phyloP scores from a whole-genome alignment of 2,113 vertebrate genomes.

The Apistogramma diplotaenia region DNA sequence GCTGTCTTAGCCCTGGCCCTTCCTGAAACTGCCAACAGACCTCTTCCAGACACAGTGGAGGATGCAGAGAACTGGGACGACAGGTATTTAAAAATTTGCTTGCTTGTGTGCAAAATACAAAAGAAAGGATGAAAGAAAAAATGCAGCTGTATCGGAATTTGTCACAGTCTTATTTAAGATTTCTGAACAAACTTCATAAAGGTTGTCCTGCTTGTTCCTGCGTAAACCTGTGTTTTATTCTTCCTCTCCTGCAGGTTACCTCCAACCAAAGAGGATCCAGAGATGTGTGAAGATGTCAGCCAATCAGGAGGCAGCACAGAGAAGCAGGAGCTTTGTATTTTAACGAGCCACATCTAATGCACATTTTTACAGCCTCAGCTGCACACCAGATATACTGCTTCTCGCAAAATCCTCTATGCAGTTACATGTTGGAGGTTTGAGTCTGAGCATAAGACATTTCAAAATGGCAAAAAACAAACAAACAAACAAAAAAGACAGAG shows the following conservation, averaged over 20 bases:
- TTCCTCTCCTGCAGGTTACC: conserved; percentile 35
- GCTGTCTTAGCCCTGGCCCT: conserved; percentile 75
- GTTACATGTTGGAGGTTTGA: background rate
- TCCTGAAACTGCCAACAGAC: conserved; percentile 75
- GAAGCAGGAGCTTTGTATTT: conserved; percentile 44
- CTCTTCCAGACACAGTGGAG: conserved; percentile 80
- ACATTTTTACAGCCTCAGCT: background rate
- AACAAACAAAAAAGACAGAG: no score
- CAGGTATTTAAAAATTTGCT: conserved; percentile 8
- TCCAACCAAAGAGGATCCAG: conserved; percentile 11
- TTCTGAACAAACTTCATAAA: background rate
- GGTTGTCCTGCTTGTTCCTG: background rate
- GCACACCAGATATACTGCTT: background rate
- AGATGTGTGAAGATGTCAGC: conserved; percentile 13
- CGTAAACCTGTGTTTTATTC: background rate
- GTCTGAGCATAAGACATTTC: background rate
- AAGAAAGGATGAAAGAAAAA: background rate
- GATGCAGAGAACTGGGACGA: conserved; percentile 75
- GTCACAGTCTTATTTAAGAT: no score
- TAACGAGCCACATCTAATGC: conserved; percentile 32
- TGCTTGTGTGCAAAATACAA: background rate
- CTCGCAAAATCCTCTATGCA: conserved; percentile 20
- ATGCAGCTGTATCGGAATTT: no score
- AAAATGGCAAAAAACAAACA: background rate
- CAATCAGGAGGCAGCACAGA: conserved; percentile 40